Conservation (phyloP, 2,888 invertebrate genomes). For the Axea sp. region DNA sequence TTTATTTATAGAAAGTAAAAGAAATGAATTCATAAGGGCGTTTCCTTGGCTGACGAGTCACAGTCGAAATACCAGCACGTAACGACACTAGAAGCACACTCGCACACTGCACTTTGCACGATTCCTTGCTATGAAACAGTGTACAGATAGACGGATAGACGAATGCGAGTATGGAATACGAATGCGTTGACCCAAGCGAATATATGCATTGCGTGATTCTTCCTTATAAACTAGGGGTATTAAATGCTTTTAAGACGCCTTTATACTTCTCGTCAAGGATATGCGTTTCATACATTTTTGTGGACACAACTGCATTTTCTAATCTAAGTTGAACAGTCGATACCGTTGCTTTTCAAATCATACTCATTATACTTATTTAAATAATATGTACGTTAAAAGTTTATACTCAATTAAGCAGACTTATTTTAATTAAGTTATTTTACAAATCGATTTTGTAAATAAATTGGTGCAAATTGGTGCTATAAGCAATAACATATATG, state of each 20-base stretch:
- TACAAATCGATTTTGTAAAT: no score
- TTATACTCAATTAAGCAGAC: no score
- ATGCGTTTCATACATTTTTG: conserved; percentile 28
- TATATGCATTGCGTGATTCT: conserved; percentile 73
- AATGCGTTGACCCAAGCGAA: conserved; percentile 71
- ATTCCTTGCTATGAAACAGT: conserved; percentile 59
- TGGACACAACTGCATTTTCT: conserved; percentile 20
- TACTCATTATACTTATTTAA: no score
- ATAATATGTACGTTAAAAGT: no score
- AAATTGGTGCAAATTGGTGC: no score
- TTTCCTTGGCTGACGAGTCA: conserved; percentile 51
- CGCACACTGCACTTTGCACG: conserved; percentile 69
- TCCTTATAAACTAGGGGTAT: conserved; percentile 76
- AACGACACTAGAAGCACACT: conserved; percentile 74
- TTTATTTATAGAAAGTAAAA: conserved; percentile 49
- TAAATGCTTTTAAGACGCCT: conserved; percentile 63
- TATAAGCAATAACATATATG: no score
- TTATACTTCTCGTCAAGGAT: conserved; percentile 29
- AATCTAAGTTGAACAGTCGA: conserved; percentile 14
- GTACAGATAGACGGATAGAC: conserved; percentile 65
- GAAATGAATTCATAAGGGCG: conserved; percentile 56
- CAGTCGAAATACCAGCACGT: conserved; percentile 59
- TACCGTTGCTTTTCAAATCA: conserved; percentile 17
- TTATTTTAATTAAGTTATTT: no score
- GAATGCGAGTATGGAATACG: conserved; percentile 69